Evolutionary conservation across 2,113 vertebrate species (phyloP), one percentile per base, ranked within the genome.

Genomic region (Pollimyrus isidori): DNA sequence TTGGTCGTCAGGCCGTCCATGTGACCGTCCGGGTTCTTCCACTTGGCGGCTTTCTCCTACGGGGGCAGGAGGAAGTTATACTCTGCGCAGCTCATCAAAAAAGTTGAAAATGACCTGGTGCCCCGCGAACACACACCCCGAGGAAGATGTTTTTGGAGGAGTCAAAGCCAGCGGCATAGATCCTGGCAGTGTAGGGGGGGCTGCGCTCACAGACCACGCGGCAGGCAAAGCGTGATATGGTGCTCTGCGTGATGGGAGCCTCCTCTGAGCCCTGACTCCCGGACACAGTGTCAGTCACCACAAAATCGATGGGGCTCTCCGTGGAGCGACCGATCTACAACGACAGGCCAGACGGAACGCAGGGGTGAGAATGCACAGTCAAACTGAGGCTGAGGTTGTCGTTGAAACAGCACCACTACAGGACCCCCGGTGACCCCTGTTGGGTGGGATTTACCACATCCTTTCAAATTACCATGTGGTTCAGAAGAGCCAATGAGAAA

Each of bases 71-170:
- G 35, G 23, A 10, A 4, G 23, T 84, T 1, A 84, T 23, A 42
- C 23, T 2, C 39, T 17, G 19, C 82, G 21, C 80, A 46, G 19
- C 21, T 30, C 82, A 48, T 10, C 7, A 1, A 23, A 48, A 46
- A 11, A 23, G 35, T 3, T n/a, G 19, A 23, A 84, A 48, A 48
- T 23, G 35, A 19, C 21, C 19, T 5, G 82, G 23, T 15, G 45
- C 21, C 7, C 42, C 42, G 50, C 49, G 49, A 46, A 42, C 86
- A 96, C 95, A 94, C 96, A 99, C 98, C 94, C 98, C 98, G 26
- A 99, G 98, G 93, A 99, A 99, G 94, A 99, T 99, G 93, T 99
- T 99, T 95, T 98, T 99, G 89, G 98, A 99, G 0, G 98, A 97
- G 94, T 99, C 98, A 13, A 99, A 99, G 39, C 98, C 98, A 7